A percentile compares a stretch with the other conserved stretches of the same genome.
phyloP scores from a whole-genome alignment of 2,888 invertebrate species.

The Acanthopleura granulata region DNA sequence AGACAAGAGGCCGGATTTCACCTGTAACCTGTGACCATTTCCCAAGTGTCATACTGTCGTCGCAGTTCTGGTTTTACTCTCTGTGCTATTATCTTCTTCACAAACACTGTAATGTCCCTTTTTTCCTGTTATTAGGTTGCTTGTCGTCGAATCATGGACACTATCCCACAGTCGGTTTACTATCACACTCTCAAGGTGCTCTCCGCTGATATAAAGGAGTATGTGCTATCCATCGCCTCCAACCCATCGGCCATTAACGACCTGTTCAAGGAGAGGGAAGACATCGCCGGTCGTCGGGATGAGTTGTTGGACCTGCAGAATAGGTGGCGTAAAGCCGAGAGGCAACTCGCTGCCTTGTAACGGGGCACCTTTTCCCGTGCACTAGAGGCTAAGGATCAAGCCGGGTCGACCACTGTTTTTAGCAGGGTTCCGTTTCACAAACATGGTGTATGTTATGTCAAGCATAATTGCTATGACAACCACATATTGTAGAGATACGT shows the following conservation, averaged over 20 bases:
- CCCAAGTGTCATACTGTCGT: too few species aligned
- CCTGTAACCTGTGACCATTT: too few species aligned
- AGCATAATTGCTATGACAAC: too few species aligned
- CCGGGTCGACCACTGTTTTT: too few species aligned
- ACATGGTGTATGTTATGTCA: too few species aligned
- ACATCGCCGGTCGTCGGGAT: not conserved
- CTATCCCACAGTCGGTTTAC: not conserved
- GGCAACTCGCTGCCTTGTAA: not conserved
- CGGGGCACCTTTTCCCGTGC: too few species aligned
- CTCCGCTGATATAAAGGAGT: not conserved
- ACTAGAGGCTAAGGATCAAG: too few species aligned
- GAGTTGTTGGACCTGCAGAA: not conserved
- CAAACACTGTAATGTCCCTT: not conserved
- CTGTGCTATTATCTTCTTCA: too few species aligned
- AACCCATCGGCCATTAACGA: not conserved
- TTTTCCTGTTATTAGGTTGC: constrained; percentile 3
- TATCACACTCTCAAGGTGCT: not conserved
- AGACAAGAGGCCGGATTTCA: too few species aligned
- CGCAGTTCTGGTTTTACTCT: too few species aligned
- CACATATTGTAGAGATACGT: too few species aligned
- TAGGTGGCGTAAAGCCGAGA: not conserved
- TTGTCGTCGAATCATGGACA: constrained; percentile 1
- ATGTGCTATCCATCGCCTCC: not conserved
- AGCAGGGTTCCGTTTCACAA: too few species aligned
- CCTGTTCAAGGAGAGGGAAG: not conserved